Conservation (phyloP, 2,888 invertebrate species). For the Yponomeuta sedellus region DNA sequence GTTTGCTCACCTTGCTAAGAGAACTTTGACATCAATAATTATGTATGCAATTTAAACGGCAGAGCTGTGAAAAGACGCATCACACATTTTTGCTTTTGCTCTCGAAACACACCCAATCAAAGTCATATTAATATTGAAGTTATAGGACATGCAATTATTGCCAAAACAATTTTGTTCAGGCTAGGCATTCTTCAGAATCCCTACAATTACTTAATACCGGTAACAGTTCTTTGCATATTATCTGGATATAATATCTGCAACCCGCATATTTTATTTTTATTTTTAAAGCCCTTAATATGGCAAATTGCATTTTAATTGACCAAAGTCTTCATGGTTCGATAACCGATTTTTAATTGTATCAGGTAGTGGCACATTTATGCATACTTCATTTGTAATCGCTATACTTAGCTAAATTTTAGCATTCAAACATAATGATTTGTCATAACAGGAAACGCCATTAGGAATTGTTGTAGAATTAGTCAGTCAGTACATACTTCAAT, state of each 20-base stretch:
- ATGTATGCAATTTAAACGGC: too few species aligned
- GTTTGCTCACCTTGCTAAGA: too few species aligned
- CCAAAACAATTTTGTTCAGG: too few species aligned
- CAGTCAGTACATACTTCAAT: background rate
- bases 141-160: too few species aligned
- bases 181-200: too few species aligned
- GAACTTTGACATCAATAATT: too few species aligned
- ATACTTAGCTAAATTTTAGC: background rate
- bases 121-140: too few species aligned
- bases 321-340: background rate
- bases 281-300: background rate
- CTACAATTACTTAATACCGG: slow-evolving; percentile 47
- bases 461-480: background rate
- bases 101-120: too few species aligned
- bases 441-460: slow-evolving; percentile 4
- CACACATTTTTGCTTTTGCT: too few species aligned
- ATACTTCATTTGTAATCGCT: background rate
- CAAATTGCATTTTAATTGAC: slow-evolving; percentile 7
- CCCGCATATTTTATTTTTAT: background rate
- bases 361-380: background rate
- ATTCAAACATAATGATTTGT: background rate
- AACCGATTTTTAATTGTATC: slow-evolving; percentile 35
- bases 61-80: too few species aligned
- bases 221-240: slow-evolving; percentile 58
- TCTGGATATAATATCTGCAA: background rate